These are phyloP conservation scores for Plecotus auritus DNA, from an alignment of 2,113 vertebrate species.

Conservation along the genomic window DNA sequence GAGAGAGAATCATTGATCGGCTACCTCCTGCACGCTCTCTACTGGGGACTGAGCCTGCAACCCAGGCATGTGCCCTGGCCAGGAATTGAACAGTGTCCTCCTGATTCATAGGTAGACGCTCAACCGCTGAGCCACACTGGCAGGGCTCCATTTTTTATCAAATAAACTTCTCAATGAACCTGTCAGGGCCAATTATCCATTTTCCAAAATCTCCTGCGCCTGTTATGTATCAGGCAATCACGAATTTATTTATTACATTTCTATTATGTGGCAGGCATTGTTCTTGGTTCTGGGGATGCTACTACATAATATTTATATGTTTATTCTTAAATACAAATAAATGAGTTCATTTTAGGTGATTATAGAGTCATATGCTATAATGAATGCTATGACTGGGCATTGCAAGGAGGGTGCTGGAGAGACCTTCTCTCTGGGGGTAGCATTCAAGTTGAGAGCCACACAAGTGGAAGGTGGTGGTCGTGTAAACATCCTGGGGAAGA, in stretches of 20 bases:
- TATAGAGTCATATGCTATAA: neutral
- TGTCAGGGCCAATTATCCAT: neutral
- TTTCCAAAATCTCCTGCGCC: neutral
- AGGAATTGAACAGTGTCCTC: too few species aligned
- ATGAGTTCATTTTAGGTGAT: neutral
- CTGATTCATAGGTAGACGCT: too few species aligned
- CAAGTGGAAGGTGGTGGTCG: neutral
- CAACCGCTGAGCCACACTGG: too few species aligned
- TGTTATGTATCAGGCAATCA: neutral
- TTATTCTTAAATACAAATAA: neutral
- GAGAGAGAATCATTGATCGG: too few species aligned
- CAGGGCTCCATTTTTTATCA: neutral
- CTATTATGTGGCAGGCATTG: too few species aligned
- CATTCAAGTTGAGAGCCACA: neutral
- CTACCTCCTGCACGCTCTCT: too few species aligned
- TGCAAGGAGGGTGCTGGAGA: neutral
- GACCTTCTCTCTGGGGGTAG: neutral
- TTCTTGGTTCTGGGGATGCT: neutral
- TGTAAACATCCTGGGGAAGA: neutral
- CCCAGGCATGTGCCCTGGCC: too few species aligned
- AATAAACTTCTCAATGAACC: neutral
- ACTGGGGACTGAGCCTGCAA: too few species aligned
- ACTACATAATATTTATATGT: neutral
- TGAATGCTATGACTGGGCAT: neutral
- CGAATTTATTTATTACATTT: neutral